Base-by-base conservation (phyloP, 2,113 vertebrate genomes). In the Chitala chitala region DNA sequence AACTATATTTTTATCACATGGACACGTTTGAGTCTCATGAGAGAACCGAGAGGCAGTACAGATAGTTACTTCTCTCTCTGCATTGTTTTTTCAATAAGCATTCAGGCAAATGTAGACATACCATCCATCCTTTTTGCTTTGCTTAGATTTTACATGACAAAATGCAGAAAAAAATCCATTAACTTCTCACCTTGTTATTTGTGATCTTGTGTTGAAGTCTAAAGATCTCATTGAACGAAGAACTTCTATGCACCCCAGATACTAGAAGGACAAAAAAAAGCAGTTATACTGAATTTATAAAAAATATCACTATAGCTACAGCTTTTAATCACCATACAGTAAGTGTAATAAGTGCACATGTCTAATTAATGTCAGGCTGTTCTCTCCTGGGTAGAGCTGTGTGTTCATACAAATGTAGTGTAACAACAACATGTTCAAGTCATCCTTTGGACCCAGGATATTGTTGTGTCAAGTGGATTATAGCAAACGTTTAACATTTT, bases 141-240 rank as follows among this genome's bases (percentile, higher is more conserved):
- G 69, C 20, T 63, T 61, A 36, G 17, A 29, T 20, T 63, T 63
- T 63, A 38, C 38, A 20, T 36, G 38, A 12, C 59, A 63, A 63
- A 63, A 38, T 38, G n/a, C n/a, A n/a, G n/a, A n/a, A n/a, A 38
- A 63, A 29, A 3, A 15, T 5, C 17, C 4, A 29, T 15, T 17
- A 20, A 36, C 38, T 31, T 64, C 81, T 22, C 81, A 92, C 90
- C 90, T 89, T 74, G 91, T 92, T 80, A 92, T 92, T 81, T 92
- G 91, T 58, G 91, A 91, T 75, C 91, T 88, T 61, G 90, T 92
- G 74, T 86, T 90, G 79, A 92, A 92, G 83, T 92, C 91, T 75
- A 92, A 84, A n/a, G 91, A 92, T 82, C 90, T 90, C 91, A 92
- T 92, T 2, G 91, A 92, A 13, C 90, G 87, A 29, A 92, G 85